Evolutionary conservation across 2,113 vertebrate species (phyloP), one percentile per base, ranked within the genome.

Genomic region (Sander vitreus): DNA sequence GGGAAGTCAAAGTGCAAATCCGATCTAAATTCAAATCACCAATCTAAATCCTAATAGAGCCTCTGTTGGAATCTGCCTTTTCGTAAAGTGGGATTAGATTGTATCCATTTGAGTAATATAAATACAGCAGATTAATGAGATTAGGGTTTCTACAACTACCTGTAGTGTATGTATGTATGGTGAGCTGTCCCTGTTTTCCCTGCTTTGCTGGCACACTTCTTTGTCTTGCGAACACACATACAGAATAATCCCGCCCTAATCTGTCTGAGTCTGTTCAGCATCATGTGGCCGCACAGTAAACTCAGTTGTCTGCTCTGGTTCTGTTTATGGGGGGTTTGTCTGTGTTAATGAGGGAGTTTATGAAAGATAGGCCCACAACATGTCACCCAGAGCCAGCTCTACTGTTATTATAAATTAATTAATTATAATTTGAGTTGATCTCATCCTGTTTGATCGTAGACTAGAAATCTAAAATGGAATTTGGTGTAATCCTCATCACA

Each of bases 231-330:
- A 27, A 70, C 64, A 69, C 21, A 25, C 54, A 45, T n/a, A 39
- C 13, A 57, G 19, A 55, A 15, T 64, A 83, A 77, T 83, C 60
- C 43, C 18, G 50, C 5, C 0, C 23, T 66, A 67, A 77, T 83
- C 60, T 54, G 53, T 51, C 30, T 59, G 39, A 36, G 58, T 13
- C 21, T 55, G n/a, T 3, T 11, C 48, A 27, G 39, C 62, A 53
- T 7, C 12, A 43, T 1, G 3, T 16, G 45, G 30, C 23, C 1
- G 3, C 9, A 23, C 58, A 55, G 25, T 72, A 15, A 72, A 18
- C 1, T 45, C 23, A 12, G 11, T n/a, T 15, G 16, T 75, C 27
- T 19, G 27, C 10, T 27, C 12, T 36, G 2, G 63, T 13, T 68
- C 27, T 16, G 53, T 73, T 48, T 51, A 10, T n/a, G 1, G 1